Conservation (phyloP, 1,140 invertebrate species). For the Nebria ingens region DNA sequence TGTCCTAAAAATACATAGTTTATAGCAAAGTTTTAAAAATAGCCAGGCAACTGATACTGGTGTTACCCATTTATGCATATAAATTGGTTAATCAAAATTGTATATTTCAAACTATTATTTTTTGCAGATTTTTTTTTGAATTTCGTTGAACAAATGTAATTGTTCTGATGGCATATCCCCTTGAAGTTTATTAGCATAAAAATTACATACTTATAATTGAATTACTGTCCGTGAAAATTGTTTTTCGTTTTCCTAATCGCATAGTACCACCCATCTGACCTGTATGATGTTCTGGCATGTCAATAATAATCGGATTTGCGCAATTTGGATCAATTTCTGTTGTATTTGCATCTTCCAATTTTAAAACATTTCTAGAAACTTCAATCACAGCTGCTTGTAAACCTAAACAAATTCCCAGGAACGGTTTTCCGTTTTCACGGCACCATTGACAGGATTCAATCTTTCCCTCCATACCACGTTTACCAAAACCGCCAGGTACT, state of each 20-base stretch:
- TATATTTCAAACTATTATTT: too few species aligned
- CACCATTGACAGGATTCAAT: conserved; percentile 91
- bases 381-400: conserved; percentile 96
- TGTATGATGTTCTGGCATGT: conserved; percentile 97
- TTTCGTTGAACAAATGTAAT: too few species aligned
- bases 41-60: too few species aligned
- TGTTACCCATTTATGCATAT: too few species aligned
- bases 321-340: conserved; percentile 75
- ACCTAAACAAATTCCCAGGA: conserved; percentile 93
- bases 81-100: too few species aligned
- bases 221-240: conserved; percentile 53
- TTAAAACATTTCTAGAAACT: conserved; percentile 82
- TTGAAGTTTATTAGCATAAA: background rate
- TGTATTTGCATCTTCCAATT: conserved; percentile 69
- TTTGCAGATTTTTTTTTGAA: too few species aligned
- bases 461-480: conserved; percentile 92
- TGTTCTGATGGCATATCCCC: too few species aligned
- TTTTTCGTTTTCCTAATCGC: conserved; percentile 86
- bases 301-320: conserved; percentile 76
- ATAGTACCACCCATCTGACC: conserved; percentile 95
- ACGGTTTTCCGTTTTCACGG: conserved; percentile 78
- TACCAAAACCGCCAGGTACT: conserved; percentile 94
- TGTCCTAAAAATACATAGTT: too few species aligned
- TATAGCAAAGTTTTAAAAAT: too few species aligned
- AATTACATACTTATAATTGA: conserved; percentile 14